These are phyloP conservation scores for Luidia sarsii DNA, from an alignment of 53 echinoderm and acorn worm genomes.

Conservation along the genomic window DNA sequence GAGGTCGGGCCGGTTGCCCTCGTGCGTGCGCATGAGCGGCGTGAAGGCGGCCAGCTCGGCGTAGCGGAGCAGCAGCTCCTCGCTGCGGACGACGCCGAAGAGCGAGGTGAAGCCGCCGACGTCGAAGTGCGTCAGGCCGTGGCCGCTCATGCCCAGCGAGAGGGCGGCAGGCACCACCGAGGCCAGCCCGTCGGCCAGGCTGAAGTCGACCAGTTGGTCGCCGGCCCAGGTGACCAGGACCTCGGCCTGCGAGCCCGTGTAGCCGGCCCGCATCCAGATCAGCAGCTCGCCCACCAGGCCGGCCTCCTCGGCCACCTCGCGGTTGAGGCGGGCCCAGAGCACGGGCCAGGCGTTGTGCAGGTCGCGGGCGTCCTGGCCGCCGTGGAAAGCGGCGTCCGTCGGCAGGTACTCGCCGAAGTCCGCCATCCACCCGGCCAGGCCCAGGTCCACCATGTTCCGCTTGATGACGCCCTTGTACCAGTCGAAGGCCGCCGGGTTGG, in stretches of 20 bases:
- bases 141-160: constrained; percentile 83
- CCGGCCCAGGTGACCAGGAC: constrained; percentile 95
- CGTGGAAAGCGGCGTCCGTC: constrained; percentile 84
- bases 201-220: constrained; percentile 93
- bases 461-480: constrained; percentile 94
- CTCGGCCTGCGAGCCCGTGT: constrained; percentile 76
- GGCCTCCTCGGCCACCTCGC: constrained; percentile 84
- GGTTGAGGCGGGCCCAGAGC: constrained; percentile 87
- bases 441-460: constrained; percentile 88
- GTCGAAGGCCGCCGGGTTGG: constrained; percentile 74
- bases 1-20: constrained; percentile 83
- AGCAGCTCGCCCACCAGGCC: constrained; percentile 79
- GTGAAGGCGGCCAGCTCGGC: constrained; percentile 96
- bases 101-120: constrained; percentile 96
- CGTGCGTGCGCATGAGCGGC: constrained; percentile 94
- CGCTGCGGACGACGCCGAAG: constrained; percentile 80
- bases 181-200: constrained; percentile 87
- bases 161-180: constrained; percentile 91
- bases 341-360: constrained; percentile 94
- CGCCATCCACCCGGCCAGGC: constrained; percentile 97
- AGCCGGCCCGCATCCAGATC: constrained; percentile 98
- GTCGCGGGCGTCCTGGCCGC: constrained; percentile 65
- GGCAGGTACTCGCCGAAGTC: constrained; percentile 98
- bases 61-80: constrained; percentile 88
- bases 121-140: constrained; percentile 89